Percentiles rank a stretch among this genome's conserved stretches.
Conservation (phyloP, 1,140 invertebrate species). For the Maniola jurtina region DNA sequence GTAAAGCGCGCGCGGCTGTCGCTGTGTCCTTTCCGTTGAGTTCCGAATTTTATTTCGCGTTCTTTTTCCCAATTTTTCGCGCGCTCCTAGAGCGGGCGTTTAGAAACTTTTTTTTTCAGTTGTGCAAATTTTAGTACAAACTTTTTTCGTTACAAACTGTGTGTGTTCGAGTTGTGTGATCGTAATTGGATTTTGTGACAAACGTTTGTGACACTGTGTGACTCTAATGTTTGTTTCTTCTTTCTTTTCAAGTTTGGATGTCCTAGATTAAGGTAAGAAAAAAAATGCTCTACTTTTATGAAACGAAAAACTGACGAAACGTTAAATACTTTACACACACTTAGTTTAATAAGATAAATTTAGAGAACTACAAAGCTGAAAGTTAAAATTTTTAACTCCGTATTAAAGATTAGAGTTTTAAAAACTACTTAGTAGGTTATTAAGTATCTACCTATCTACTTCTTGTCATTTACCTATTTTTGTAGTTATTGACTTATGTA, state of each 20-base stretch:
- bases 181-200: constrained; percentile 58
- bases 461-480: too few species aligned
- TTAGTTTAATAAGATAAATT: too few species aligned
- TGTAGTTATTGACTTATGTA: too few species aligned
- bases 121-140: constrained; percentile 45
- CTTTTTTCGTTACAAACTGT: constrained; percentile 47
- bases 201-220: constrained; percentile 55
- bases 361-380: too few species aligned
- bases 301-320: neutral
- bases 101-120: constrained; percentile 47
- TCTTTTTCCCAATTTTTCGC: constrained; percentile 49
- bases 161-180: constrained; percentile 51
- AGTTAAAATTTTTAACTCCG: too few species aligned
- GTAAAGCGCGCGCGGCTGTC: constrained; percentile 68
- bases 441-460: too few species aligned
- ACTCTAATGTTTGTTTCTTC: constrained; percentile 33
- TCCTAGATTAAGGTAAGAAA: constrained; percentile 63
- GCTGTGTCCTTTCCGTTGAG: constrained; percentile 38
- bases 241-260: constrained; percentile 61
- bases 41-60: constrained; percentile 39
- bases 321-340: neutral
- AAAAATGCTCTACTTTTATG: too few species aligned
- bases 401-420: too few species aligned
- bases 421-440: too few species aligned
- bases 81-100: constrained; percentile 45